Evolutionary conservation across 2,888 invertebrate genomes (phyloP), one percentile per base, ranked within the genome.

Genomic region (Lamellibrachia satsuma): DNA sequence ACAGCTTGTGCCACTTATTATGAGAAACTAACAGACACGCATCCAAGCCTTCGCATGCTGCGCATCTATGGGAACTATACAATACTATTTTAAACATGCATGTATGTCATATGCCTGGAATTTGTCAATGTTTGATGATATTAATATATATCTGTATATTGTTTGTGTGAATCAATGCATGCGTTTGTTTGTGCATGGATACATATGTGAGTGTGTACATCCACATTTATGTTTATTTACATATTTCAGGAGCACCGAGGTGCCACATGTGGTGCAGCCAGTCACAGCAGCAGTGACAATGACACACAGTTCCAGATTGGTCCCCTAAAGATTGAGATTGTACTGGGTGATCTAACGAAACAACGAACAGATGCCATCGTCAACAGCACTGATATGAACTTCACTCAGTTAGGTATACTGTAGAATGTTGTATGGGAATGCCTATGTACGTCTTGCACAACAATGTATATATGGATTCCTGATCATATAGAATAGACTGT

Each of bases 361-460:
- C 92, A 93, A 75, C 52, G 60, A 8, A 91, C 92, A 55, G 91
- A 91, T 11, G 92, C 91, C 90, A 93, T 93, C n/a, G 92, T 93
- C 39, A 93, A 92, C 60, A 57, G 91, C 7, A 52, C 92, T 52
- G 92, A 93, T 55, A 22, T 8, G 15, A 8, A 22, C 15, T 90
- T 93, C 22, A 51, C 11, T 6, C 91, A 90, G 60, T n/a, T 7
- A 7, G 91, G 92, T 90, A 75, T 75, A 75, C 22, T 15, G 1
- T 22, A 15, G 11, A 57, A 2, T 57, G 3, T 11, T 57, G 15
- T 57, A 39, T 39, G 39, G 39, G 39, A 39, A 39, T 39, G 39
- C 39, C 39, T 39, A 39, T 39, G 39, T 39, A 39, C 39, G 39
- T 39, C 39, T 39, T 39, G 39, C 39, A 39, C 39, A 39, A 39